Evolutionary conservation across 2,113 vertebrate genomes (phyloP), one percentile per base, ranked within the genome.

Genomic region (Meleagris gallopavo): DNA sequence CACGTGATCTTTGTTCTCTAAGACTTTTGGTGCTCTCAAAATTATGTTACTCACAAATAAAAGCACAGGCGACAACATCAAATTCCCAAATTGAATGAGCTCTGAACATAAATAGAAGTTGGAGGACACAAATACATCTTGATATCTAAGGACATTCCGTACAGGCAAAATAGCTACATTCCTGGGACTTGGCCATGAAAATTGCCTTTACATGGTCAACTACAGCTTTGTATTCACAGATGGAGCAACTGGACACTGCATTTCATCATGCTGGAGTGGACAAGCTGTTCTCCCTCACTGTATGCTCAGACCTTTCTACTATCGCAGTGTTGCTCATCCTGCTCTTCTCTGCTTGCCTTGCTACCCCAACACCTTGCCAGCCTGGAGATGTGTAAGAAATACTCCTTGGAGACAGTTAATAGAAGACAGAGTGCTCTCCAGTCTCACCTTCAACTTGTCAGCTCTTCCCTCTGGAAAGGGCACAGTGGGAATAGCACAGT

Each of bases 71-170:
- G 48, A 50, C 38, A 46, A 24, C 2, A 18, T 41, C 50, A 46
- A 22, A 46, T 11, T 41, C 64, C n/a, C 58, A 71, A 24, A 34
- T 24, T 15, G 34, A 65, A 24, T 16, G 43, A 76, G 27, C 50
- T 50, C 54, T 41, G 40, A 76, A 18, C 52, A 45, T 30, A 69
- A 65, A 34, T 1, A 46, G 43, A 80, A 88, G 20, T 10, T 10
- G 20, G 7, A 34, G 36, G 25, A 40, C 45, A 67, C 19, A 36
- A 46, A 32, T 2, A 16, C 3, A 57, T 21, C 45, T 81, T 4
- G 0, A 4, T 41, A 27, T 13, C 1, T 0, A 36, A 17, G 45
- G 25, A 34, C 2, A 2, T 38, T 70, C 16, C 32, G 32, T 66
- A 58, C n/a, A 46, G 41, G 32, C 16, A 60, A 32, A 43, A 24